Evolutionary conservation across 2,797 vertebrate genomes (phyloP).

Genomic region (Phoxinus dragarum): DNA sequence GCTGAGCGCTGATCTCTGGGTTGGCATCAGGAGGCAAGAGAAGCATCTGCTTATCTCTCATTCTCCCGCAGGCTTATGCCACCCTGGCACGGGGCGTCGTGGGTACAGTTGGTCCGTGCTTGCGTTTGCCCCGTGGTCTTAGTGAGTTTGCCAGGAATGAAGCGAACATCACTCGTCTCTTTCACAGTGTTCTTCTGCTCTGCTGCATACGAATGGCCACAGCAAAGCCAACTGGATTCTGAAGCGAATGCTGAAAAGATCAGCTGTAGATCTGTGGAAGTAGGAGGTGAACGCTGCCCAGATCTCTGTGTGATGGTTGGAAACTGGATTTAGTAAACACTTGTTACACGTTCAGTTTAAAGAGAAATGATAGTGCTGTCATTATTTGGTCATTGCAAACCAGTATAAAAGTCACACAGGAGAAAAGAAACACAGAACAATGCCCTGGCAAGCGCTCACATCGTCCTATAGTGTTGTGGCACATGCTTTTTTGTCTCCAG

Average conservation of each 20-base stretch:
- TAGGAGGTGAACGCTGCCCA: neutral
- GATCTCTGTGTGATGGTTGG: neutral
- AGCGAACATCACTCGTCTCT: slow-evolving; percentile 1
- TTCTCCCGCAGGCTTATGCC: slow-evolving; percentile 7
- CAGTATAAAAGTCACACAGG: neutral
- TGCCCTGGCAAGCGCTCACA: no score
- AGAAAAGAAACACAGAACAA: neutral
- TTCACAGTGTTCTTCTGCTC: neutral
- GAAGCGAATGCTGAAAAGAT: slow-evolving; percentile 18
- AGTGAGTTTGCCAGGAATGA: slow-evolving; percentile 2
- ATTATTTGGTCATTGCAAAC: neutral
- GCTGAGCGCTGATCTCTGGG: neutral
- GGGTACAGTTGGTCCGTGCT: slow-evolving; percentile 11
- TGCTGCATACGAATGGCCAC: neutral
- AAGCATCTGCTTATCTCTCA: slow-evolving; percentile 46
- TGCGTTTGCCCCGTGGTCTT: neutral
- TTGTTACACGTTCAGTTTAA: neutral
- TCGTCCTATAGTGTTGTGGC: no score
- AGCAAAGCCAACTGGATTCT: slow-evolving; percentile 8
- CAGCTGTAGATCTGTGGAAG: slow-evolving; percentile 6
- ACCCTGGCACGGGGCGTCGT: neutral
- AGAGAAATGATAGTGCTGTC: neutral
- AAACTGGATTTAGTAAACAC: neutral
- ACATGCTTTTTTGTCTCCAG: neutral
- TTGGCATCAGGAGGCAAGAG: slow-evolving; percentile 23